Base-by-base conservation (phyloP, 64 coral and sea anemone genomes). In the Trachythela sp. region DNA sequence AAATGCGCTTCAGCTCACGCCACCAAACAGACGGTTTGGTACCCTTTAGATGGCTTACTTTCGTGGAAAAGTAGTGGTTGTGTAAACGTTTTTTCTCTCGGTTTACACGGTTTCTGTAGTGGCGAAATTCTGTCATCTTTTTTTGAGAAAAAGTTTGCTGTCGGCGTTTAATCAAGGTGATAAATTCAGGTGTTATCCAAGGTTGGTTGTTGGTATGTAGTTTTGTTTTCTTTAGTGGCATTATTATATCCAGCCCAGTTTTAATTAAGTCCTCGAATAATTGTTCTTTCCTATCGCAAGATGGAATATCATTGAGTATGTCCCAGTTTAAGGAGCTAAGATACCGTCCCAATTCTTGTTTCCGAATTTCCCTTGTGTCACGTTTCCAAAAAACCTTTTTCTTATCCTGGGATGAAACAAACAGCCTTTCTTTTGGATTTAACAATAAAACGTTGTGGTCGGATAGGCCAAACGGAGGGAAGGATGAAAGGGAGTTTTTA, bases 1-100 rank as follows among this genome's bases (percentile, higher is more conserved):
- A 84, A 13, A 87, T 70, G 0, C 80, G 77, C 54, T 90, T 90
- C 22, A 90, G 41, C 0, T 77, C 89, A 51, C 48, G 51, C 90
- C 90, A 92, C 90, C 90, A 92, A 32, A 84, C 70, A 13, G 70
- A 64, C 9, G 91, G 91, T 76, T 92, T 88, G 18, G 71, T 84
- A 15, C 83, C 26, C 58, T 84, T 92, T 26, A 92, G 52, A 83
- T 88, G 27, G 24, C 24, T 64, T 0, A 92, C 40, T 70, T 92
- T 91, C 6, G 35, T 39, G 2, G 89, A 72, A 88, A 86, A 92
- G 68, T 54, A 92, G 38, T 42, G 83, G 22, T 72, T 64, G 17
- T 70, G 86, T n/a, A 52, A 86, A 52, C 48, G 13, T 92, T 92
- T 88, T 24, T 85, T 68, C 51, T 88, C 75, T 17, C 85, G 60